Conservation (phyloP, 1,140 invertebrate genomes). For the Solen grandis region DNA sequence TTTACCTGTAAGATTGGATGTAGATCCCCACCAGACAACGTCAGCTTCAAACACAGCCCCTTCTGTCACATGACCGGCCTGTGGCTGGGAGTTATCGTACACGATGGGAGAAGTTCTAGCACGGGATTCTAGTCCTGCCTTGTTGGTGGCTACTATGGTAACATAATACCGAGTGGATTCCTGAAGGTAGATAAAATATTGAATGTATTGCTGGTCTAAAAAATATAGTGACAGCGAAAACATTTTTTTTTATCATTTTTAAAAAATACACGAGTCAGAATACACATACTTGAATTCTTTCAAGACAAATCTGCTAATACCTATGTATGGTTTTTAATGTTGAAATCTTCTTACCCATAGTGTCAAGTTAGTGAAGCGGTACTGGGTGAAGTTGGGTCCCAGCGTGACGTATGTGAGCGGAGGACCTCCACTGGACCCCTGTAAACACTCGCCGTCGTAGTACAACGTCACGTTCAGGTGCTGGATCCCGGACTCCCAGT, state of each 20-base stretch:
- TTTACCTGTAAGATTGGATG: slow-evolving; percentile 29
- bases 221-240: too few species aligned
- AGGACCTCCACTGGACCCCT: neutral
- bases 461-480: slow-evolving; percentile 54
- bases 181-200: slow-evolving; percentile 37
- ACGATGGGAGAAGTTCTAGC: slow-evolving; percentile 50
- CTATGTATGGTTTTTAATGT: too few species aligned
- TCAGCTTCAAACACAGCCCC: slow-evolving; percentile 49
- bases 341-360: slow-evolving; percentile 60
- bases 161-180: slow-evolving; percentile 36
- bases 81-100: slow-evolving; percentile 52
- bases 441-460: slow-evolving; percentile 48
- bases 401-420: slow-evolving; percentile 51
- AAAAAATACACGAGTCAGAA: too few species aligned
- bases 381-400: slow-evolving; percentile 51
- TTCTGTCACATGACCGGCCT: slow-evolving; percentile 47
- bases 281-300: too few species aligned
- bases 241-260: too few species aligned
- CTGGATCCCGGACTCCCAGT: slow-evolving; percentile 64
- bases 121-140: slow-evolving; percentile 30
- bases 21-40: slow-evolving; percentile 44
- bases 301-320: too few species aligned
- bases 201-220: too few species aligned
- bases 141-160: slow-evolving; percentile 40
- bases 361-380: slow-evolving; percentile 60